Evolutionary conservation across 2,113 vertebrate genomes (phyloP).

Genomic region (Oxygymnocypris stewartii): DNA sequence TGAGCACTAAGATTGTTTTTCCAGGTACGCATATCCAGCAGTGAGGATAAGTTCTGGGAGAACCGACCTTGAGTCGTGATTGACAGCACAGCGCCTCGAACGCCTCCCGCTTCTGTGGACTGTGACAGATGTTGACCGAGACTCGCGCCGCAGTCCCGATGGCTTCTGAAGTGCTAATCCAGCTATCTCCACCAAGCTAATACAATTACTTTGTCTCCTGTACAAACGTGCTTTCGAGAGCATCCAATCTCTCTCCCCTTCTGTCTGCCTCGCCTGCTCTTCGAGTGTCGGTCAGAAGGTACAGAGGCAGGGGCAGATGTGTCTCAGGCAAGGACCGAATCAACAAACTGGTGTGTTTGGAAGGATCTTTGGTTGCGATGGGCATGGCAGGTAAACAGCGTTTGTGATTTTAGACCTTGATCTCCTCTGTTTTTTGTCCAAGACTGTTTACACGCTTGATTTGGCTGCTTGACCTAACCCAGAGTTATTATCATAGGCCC

Average conservation of each 20-base stretch:
- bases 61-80: background rate
- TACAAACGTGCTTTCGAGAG: slow-evolving; percentile 32
- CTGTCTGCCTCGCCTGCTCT: background rate
- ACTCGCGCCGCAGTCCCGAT: background rate
- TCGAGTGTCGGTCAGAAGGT: background rate
- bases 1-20: background rate
- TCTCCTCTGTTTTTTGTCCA: background rate
- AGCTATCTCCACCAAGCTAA: slow-evolving; percentile 59
- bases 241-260: slow-evolving; percentile 18
- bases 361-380: slow-evolving; percentile 46
- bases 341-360: slow-evolving; percentile 3
- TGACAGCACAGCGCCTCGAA: background rate
- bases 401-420: slow-evolving; percentile 32
- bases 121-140: background rate
- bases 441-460: background rate
- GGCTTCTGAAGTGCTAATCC: slow-evolving; percentile 39
- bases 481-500: too few species aligned
- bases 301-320: slow-evolving; percentile 7
- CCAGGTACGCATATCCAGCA: background rate
- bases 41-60: background rate
- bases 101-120: background rate
- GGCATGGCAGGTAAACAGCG: slow-evolving; percentile 44
- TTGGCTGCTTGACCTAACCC: background rate
- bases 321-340: slow-evolving; percentile 10
- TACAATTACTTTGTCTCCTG: slow-evolving; percentile 59